Evolutionary conservation across 53 echinoderm and acorn worm genomes (phyloP).

Genomic region (Zoroaster sp.): DNA sequence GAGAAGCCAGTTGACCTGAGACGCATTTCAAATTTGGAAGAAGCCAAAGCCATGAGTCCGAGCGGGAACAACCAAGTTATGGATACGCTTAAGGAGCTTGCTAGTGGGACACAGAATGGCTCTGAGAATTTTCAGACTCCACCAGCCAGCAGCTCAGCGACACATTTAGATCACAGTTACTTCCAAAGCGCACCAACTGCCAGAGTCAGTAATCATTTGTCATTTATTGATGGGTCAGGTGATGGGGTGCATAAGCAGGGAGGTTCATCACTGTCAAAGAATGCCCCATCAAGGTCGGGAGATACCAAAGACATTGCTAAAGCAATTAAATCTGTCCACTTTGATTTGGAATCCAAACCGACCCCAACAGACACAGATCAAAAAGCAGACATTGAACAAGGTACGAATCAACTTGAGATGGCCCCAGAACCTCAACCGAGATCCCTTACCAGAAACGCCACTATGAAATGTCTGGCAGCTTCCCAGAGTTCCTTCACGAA

Average conservation of each 20-base stretch:
- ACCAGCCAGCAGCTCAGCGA: background rate
- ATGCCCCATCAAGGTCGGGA: background rate
- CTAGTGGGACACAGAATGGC: background rate
- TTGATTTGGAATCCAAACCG: background rate
- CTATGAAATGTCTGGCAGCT: conserved; percentile 8
- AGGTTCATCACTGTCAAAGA: background rate
- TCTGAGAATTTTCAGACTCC: background rate
- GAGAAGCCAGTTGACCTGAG: background rate
- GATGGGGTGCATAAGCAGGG: background rate
- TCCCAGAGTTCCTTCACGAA: conserved; percentile 40
- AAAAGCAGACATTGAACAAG: background rate
- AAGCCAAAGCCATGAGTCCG: background rate
- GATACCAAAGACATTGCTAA: background rate
- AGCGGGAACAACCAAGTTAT: background rate
- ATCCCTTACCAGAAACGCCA: background rate
- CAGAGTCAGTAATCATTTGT: background rate
- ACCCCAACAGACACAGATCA: background rate
- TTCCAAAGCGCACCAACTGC: background rate
- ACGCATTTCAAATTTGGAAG: background rate
- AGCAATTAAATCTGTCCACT: too few species aligned
- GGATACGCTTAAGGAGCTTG: background rate
- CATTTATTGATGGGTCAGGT: too few species aligned
- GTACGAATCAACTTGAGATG: background rate
- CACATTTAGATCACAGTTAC: conserved; percentile 1
- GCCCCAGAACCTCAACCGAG: background rate